Evolutionary conservation across 2,113 vertebrate species (phyloP).

Genomic region (Leucopsar rothschildi): DNA sequence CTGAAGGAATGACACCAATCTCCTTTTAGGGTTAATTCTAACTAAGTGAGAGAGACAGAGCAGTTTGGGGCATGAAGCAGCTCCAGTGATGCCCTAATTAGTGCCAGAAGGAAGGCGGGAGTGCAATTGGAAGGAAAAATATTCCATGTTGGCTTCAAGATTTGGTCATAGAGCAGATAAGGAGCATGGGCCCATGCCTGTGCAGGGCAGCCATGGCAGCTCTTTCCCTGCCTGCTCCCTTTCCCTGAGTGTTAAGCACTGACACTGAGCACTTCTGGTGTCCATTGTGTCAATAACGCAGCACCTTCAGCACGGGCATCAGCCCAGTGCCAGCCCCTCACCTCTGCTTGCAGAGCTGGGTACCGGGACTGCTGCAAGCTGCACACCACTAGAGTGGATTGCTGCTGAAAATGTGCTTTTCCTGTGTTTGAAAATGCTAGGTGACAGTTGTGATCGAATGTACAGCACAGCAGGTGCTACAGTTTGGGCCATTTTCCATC

Average conservation of each 20-base stretch:
- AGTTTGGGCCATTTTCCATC: not conserved
- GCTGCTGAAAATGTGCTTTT: not conserved
- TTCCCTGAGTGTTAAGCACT: not conserved
- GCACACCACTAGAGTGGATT: not conserved
- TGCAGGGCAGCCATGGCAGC: not conserved
- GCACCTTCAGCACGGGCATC: not conserved
- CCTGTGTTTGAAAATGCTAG: not conserved
- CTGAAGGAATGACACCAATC: accelerated
- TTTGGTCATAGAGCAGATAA: not conserved
- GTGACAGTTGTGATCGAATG: not conserved
- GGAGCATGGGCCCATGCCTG: accelerated
- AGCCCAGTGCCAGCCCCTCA: not conserved
- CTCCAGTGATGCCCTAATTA: not conserved
- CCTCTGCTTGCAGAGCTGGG: too few species aligned
- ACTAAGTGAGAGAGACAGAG: not conserved
- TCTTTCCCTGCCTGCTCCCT: not conserved
- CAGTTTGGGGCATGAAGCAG: not conserved
- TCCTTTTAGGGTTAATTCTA: not conserved
- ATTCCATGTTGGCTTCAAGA: not conserved
- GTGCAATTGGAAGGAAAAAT: not conserved
- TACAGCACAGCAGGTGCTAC: not conserved
- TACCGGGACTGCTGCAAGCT: not conserved
- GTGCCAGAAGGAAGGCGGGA: not conserved
- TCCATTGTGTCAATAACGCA: accelerated
- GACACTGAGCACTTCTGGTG: not conserved